Base-by-base conservation (phyloP, 2,797 vertebrate genomes). In the Brachymystax lenok region DNA sequence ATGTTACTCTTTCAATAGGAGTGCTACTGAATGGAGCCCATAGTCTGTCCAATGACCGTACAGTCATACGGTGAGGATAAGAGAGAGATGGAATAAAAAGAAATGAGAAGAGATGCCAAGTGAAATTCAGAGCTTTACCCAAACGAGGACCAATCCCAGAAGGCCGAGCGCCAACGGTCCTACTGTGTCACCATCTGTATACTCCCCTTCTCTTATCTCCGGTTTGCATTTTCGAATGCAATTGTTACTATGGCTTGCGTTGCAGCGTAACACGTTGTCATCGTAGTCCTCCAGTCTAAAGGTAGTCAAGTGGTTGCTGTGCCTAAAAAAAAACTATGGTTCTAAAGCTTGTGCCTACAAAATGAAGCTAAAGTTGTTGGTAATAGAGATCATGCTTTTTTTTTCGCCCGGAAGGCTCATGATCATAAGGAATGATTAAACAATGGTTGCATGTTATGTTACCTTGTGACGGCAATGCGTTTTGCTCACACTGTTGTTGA, bases 161-260 rank as follows among this genome's bases (percentile, higher is more conserved):
- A 89, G 88, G 89, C 90, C 82, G 82, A 80, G 75, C 82, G 90
- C 92, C 93, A 94, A 77, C 77, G 80, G 85, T 79, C 92, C 91
- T 80, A 91, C 92, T 92, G 93, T 87, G 92, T 90, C 79, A 87
- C 93, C 93, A 93, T 94, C 91, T 93, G 93, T 79, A 87, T 80
- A 80, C 82, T 78, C 77, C 80, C 81, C 86, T 77, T 78, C 75
- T 69, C 71, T 33, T 69, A 16, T 69, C 67, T 69, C 33, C 16
- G 16, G 3, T 28, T 6, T 66, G 3, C 63, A 66, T 30, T 67
- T 67, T 33, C 64, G 4, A 63, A 63, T 63, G 21, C 59, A 27
- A 63, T 13, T 63, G 59, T 24, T 24, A 63, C 59, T 63, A 27
- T 63, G 59, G 21, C 17, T 63, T 63, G 14, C 10, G 24, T 63